phyloP scores from a whole-genome alignment of 2,113 vertebrate genomes.

The Nipponia nippon region DNA sequence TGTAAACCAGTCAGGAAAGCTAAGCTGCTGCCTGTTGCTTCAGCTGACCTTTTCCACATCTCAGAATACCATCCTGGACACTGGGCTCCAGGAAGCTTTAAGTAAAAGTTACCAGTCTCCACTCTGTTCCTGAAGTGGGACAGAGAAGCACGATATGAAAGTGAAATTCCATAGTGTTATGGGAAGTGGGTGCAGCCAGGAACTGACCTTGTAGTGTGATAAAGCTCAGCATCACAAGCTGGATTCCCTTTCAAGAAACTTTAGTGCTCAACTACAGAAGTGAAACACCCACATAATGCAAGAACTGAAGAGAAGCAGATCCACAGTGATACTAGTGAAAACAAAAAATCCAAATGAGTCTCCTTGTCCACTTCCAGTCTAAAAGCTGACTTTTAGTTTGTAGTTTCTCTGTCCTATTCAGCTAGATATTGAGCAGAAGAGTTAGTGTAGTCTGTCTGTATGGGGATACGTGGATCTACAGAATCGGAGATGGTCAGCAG shows the following conservation, averaged over 20 bases:
- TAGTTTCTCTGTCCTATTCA: neutral
- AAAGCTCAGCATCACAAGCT: neutral
- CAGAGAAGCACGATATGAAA: neutral
- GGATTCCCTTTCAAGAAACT: neutral
- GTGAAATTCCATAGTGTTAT: neutral
- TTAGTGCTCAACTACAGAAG: neutral
- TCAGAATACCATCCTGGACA: neutral
- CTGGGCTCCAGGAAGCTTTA: neutral
- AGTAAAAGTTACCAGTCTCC: neutral
- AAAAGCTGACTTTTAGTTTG: neutral
- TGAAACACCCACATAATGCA: neutral
- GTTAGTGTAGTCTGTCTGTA: neutral
- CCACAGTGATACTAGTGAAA: neutral
- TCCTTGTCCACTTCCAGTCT: neutral
- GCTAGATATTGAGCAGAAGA: neutral
- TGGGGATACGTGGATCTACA: neutral
- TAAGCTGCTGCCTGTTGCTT: neutral
- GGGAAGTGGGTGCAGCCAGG: neutral
- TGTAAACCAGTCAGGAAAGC: neutral
- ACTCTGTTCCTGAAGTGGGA: neutral
- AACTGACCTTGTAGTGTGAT: neutral
- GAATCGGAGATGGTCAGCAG: neutral
- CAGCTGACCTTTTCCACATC: neutral
- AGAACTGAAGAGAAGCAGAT: neutral
- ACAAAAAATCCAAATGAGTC: neutral